Base-by-base conservation (phyloP, 2,888 invertebrate genomes). In the Myopa tessellatipennis region DNA sequence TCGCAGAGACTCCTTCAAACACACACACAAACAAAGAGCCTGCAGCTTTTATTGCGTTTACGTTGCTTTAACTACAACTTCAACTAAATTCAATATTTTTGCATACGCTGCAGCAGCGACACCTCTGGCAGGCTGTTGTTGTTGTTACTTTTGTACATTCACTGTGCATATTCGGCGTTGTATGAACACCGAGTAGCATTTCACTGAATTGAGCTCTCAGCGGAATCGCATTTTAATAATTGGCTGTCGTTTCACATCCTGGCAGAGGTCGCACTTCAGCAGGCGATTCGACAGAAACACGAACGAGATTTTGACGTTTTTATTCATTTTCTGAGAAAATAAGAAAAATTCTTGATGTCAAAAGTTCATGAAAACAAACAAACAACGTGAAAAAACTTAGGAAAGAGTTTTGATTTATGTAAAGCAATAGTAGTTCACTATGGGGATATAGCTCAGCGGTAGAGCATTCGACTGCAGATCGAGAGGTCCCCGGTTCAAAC, bases 391-490 rank as follows among this genome's bases (percentile, higher is more conserved):
- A 26, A 26, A 26, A 26, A 26, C 26, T 26, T n/a, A n/a, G 26
- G 26, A 26, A 26, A 26, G 26, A 26, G 26, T 26, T 26, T 26
- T 26, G 26, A 26, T 2, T 26, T 26, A 26, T 26, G 26, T 2
- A 26, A 26, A 26, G 26, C 26, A 26, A 26, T 2, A 26, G 2
- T n/a, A n/a, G n/a, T n/a, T n/a, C n/a, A 26, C 26, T 26, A 26
- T 18, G 72, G 84, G 85, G 85, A 85, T 86, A 86, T 86, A 85
- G 85, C 85, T 86, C 84, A 85, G 85, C 84, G 85, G 85, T 85
- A 85, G 85, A 86, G 85, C 85, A 86, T 85, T 86, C 86, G 85
- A 86, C 85, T 86, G 86, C 73, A 74, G 73, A 86, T 86, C 85
- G 86, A 86, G 84, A 85, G 84, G 85, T 84, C 85, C 85, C 85